Percentiles rank a stretch among this genome's conserved stretches.
Evolutionary conservation across 2,888 invertebrate species (phyloP).

Genomic region (Sinohyriopsis cumingii): DNA sequence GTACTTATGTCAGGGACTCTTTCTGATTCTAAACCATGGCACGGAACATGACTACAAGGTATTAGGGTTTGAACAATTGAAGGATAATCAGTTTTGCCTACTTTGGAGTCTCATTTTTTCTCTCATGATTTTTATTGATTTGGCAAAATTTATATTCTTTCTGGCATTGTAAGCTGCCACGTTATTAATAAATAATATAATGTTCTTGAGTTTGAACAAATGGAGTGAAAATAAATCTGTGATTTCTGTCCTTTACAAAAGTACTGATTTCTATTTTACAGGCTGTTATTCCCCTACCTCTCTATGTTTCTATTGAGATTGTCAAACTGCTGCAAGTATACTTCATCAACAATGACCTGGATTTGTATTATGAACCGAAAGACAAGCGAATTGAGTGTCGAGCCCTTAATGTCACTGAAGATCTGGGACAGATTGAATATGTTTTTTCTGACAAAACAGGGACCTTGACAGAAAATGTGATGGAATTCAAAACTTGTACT

Average conservation of each 20-base stretch:
- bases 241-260: background rate
- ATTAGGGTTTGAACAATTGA: too few relatives aligned
- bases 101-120: too few relatives aligned
- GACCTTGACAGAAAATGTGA: conserved; percentile 96
- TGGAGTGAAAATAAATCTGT: too few relatives aligned
- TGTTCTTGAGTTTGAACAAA: too few relatives aligned
- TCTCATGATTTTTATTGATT: too few relatives aligned
- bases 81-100: too few relatives aligned
- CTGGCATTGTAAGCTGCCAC: too few relatives aligned
- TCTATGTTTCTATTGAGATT: conserved; percentile 97
- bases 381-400: conserved; percentile 91
- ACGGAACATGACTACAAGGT: too few relatives aligned
- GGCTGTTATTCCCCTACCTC: conserved; percentile 96
- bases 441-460: conserved; percentile 98
- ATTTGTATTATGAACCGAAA: conserved; percentile 87
- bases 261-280: conserved; percentile 64
- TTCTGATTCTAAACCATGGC: too few relatives aligned
- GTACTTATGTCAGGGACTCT: too few relatives aligned
- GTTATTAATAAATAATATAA: too few relatives aligned
- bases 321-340: conserved; percentile 96
- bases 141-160: too few relatives aligned
- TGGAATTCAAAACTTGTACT: conserved; percentile 94
- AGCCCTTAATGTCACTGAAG: conserved; percentile 96
- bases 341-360: conserved; percentile 92
- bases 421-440: conserved; percentile 93